Evolutionary conservation across 2,797 vertebrate species (phyloP), one percentile per base, ranked within the genome.

Genomic region (Fundulus diaphanus): DNA sequence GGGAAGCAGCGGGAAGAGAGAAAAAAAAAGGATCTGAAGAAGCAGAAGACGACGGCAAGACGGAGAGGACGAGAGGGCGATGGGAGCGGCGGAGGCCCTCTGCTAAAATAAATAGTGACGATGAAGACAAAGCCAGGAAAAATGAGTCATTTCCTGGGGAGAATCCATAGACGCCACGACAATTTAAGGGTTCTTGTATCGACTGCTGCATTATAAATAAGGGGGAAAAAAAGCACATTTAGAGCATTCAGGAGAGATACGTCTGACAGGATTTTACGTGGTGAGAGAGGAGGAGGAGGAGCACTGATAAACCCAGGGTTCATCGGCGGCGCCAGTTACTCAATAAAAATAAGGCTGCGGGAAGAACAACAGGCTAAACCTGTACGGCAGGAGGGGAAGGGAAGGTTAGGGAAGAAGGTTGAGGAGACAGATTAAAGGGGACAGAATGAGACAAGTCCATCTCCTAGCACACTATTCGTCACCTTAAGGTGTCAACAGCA

Each of bases 401-500:
- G 29, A 33, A 69, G 51, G 70, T 27, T 13, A 71, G 63, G 56
- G 29, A 33, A 46, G 63, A 24, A 57, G 75, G 42, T 44, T 59
- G 54, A 40, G 59, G 74, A 85, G 52, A 40, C 33, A 71, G 63
- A 90, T 89, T 80, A 82, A 74, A 84, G 70, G 76, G 74, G 87
- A 85, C 82, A 81, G 80, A 81, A 27, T 74, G 68, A 88, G 83
- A 85, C 83, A 78, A 85, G 81, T 84, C 85, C 82, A 81, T 86
- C 79, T 79, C 80, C 52, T 77, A 59, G 67, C 75, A 83, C 82
- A 85, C 81, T 73, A 79, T 74, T 83, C 84, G 71, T 90, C 89
- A 90, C 88, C 87, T 88, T 73, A 68, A 88, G 79, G 89, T 89
- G 87, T 87, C 85, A 87, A 89, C 88, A 90, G 73, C 85, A 89